Conservation (phyloP, 2,113 vertebrate species). For the Alaudala cheleensis region DNA sequence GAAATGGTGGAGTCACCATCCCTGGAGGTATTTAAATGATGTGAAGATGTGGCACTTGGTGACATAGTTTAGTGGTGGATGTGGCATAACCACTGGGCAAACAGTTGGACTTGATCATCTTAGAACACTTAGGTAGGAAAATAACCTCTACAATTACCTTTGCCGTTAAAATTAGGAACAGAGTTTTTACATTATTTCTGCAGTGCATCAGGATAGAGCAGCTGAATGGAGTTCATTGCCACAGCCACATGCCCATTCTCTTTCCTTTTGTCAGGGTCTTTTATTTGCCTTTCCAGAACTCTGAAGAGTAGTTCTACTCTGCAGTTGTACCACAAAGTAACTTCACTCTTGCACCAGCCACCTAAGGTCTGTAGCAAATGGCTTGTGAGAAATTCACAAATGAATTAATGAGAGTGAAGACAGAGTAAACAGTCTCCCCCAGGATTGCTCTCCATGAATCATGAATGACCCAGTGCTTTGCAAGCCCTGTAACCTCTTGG, state of each 20-base stretch:
- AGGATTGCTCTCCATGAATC: background rate
- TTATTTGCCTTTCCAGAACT: background rate
- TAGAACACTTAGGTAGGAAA: background rate
- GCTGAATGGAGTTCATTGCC: background rate
- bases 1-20: background rate
- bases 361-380: background rate
- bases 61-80: background rate
- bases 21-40: background rate
- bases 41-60: background rate
- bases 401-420: background rate
- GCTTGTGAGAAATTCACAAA: background rate
- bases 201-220: background rate
- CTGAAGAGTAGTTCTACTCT: background rate
- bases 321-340: background rate
- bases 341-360: background rate
- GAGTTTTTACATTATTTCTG: background rate
- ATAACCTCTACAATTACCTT: background rate
- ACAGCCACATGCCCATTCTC: background rate
- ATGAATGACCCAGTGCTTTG: background rate
- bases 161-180: background rate
- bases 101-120: background rate
- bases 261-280: background rate
- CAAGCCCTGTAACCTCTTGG: background rate
- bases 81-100: background rate
- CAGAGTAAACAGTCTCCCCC: background rate